A percentile compares a stretch with the other conserved stretches of the same genome.
Evolutionary conservation across 2,888 invertebrate genomes (phyloP).

Genomic region (Smittia sp.): DNA sequence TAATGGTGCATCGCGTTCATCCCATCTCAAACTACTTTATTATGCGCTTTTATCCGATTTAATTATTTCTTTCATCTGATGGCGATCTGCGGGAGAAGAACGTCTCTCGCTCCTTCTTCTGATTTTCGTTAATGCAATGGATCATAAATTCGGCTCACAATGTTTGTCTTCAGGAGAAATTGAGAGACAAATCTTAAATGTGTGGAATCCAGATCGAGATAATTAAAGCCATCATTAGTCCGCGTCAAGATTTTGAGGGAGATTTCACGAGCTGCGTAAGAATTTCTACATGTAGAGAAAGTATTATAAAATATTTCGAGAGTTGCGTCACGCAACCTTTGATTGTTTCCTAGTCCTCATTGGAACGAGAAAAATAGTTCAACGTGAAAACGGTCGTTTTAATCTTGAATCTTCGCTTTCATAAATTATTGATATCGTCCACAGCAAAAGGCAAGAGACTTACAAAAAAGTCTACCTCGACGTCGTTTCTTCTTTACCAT

Average conservation of each 20-base stretch:
- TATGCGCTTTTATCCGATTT: constrained; percentile 39
- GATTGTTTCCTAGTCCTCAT: not conserved
- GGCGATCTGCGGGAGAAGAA: not conserved
- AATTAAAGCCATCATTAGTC: too few species aligned
- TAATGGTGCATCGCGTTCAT: not conserved
- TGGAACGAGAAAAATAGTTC: constrained; percentile 14
- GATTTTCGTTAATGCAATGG: constrained; percentile 2
- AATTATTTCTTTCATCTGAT: constrained; percentile 22
- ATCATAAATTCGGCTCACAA: constrained; percentile 27
- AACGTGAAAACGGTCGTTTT: constrained; percentile 5
- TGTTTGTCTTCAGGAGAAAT: constrained; percentile 8
- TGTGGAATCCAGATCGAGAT: not conserved
- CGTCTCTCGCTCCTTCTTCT: not conserved
- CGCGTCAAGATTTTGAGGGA: too few species aligned
- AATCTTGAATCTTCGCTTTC: constrained; percentile 30
- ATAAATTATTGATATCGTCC: constrained; percentile 36
- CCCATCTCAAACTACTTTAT: constrained; percentile 28
- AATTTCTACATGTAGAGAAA: too few species aligned
- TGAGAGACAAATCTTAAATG: constrained; percentile 6
- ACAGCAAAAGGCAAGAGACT: not conserved
- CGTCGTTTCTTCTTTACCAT: not conserved
- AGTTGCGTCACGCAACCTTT: not conserved
- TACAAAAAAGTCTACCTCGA: not conserved
- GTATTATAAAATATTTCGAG: too few species aligned
- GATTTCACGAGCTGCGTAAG: too few species aligned